phyloP scores from a whole-genome alignment of 2,113 vertebrate genomes.

The Prochilodus magdalenae region DNA sequence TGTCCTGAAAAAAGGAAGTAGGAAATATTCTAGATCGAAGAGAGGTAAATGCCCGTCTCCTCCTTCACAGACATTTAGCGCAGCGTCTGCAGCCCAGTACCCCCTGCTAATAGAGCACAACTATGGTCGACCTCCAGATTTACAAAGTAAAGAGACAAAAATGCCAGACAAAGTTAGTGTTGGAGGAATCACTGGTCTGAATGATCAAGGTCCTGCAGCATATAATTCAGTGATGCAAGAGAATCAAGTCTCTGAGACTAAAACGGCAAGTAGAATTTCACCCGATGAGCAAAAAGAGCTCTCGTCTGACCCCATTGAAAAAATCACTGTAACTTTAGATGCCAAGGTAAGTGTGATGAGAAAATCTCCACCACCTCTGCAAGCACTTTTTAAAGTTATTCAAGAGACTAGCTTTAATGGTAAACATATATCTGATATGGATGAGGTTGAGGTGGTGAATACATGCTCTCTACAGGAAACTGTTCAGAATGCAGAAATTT shows the following conservation, averaged over 20 bases:
- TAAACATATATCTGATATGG: constrained; percentile 41
- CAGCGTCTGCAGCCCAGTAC: constrained; percentile 62
- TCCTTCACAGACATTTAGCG: constrained; percentile 49
- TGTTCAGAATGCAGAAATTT: constrained; percentile 39
- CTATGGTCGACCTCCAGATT: constrained; percentile 67
- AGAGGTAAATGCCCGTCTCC: constrained; percentile 30
- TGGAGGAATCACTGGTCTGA: constrained; percentile 37
- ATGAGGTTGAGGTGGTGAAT: constrained; percentile 49
- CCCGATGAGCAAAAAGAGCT: constrained; percentile 38
- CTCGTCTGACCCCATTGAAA: constrained; percentile 39
- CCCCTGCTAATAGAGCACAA: constrained; percentile 73
- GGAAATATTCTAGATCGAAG: constrained; percentile 46
- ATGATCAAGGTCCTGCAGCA: constrained; percentile 1
- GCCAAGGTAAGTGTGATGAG: constrained; percentile 11
- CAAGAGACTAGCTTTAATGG: constrained; percentile 54
- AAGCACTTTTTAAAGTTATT: constrained; percentile 56
- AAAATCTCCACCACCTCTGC: constrained; percentile 44
- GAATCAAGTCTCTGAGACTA: constrained; percentile 18
- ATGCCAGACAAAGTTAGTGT: constrained; percentile 37
- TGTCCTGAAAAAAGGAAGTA: constrained; percentile 65
- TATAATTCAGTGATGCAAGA: neutral
- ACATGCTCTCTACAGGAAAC: constrained; percentile 42
- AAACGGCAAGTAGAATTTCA: constrained; percentile 24
- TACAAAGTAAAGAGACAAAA: constrained; percentile 48
- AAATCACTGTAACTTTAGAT: constrained; percentile 47